Percentiles rank a stretch among this genome's conserved stretches.
phyloP scores from a whole-genome alignment of 2,797 vertebrate species.

The Myiotriccus ornatus region DNA sequence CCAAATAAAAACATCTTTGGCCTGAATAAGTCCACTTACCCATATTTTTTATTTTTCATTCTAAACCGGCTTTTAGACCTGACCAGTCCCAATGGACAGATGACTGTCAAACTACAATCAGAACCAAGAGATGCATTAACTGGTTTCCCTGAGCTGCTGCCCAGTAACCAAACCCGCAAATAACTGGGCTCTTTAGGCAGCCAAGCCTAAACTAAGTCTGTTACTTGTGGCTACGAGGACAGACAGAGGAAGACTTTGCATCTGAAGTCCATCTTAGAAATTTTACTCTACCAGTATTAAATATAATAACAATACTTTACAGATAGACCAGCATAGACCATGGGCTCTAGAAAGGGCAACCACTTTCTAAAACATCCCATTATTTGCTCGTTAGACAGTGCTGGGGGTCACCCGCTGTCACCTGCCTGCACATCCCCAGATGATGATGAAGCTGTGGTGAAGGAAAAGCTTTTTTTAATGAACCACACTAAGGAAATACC shows the following conservation, averaged over 20 bases:
- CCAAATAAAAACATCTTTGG: not conserved
- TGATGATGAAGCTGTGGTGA: not conserved
- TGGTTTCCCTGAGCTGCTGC: not conserved
- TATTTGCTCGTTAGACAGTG: rapidly evolving
- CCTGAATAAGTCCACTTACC: not conserved
- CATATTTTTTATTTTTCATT: not conserved
- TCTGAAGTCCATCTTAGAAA: not conserved
- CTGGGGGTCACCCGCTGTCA: not conserved
- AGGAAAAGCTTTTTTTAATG: not conserved
- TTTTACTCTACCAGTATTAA: not conserved
- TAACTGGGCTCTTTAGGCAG: not conserved
- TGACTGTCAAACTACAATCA: rapidly evolving
- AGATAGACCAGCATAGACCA: not conserved
- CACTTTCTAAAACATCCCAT: rapidly evolving
- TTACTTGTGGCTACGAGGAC: not conserved
- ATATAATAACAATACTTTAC: not conserved
- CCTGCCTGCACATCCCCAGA: not conserved
- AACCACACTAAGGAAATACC: not conserved
- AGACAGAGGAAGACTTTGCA: not conserved
- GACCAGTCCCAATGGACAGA: not conserved
- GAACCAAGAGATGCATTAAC: not conserved
- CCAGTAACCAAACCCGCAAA: not conserved
- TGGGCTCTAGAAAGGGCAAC: not conserved
- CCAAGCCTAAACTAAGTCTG: not conserved
- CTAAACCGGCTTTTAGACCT: not conserved